Evolutionary conservation across 2,888 invertebrate species (phyloP), one percentile per base, ranked within the genome.

Genomic region (Plutella xylostella): DNA sequence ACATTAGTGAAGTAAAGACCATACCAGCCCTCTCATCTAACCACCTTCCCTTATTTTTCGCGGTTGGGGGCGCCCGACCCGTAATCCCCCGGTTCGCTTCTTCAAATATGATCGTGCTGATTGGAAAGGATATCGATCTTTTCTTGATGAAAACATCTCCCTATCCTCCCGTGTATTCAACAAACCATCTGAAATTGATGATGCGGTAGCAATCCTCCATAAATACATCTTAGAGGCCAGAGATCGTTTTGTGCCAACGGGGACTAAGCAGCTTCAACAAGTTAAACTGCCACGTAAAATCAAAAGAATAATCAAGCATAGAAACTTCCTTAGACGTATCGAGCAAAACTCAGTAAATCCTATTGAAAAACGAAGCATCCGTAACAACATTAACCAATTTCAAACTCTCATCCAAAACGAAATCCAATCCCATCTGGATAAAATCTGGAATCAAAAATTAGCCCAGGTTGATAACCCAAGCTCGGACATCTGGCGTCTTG

Each of bases 21-120:
- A 18, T 48, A 2, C 11, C 35, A 9, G 43, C 42, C 0, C n/a
- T 49, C 1, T 46, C 49, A 1, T 49, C 49, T 18, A 49, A 49
- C 17, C 49, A 49, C 11, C n/a, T 45, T n/a, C 35, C 35, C 5
- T 3, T 35, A 18, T 15, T 18, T 17, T 35, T 35, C 17, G 5
- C 31, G 5, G 11, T 31, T 7, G 31, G 31, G 9, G 31, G 31
- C n/a, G 5, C n/a, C n/a, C n/a, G n/a, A n/a, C n/a, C n/a, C n/a
- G n/a, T n/a, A n/a, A n/a, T n/a, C n/a, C n/a, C n/a, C n/a, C n/a
- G n/a, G n/a, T n/a, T n/a, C n/a, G n/a, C 25, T 35, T 7, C 18
- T 35, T 7, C 17, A 4, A 18, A 15, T 35, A 35, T 35, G 18
- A 4, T 7, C 3, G 17, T 7, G 34, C 34, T 17, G 18, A 17